These are phyloP conservation scores for Dendrocopos noguchii DNA, from an alignment of 2,113 vertebrate species.

Conservation along the genomic window DNA sequence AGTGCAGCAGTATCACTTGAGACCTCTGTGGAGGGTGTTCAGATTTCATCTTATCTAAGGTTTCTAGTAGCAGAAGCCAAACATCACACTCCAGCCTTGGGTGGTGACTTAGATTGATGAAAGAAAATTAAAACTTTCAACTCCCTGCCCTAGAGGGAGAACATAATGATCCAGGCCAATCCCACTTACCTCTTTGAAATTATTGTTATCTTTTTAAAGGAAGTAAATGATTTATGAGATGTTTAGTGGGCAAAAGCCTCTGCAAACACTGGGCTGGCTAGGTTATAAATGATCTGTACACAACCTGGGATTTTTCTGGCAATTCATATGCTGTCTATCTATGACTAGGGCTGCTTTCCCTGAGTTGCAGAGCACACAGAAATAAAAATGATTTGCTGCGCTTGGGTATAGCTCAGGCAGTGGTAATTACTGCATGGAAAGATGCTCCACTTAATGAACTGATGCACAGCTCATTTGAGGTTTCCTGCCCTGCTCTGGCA, in stretches of 20 bases:
- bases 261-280: constrained; percentile 13
- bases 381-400: constrained; percentile 24
- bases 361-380: neutral
- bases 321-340: neutral
- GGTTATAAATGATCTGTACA: constrained; percentile 33
- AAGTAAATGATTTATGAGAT: constrained; percentile 64
- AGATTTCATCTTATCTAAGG: neutral
- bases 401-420: neutral
- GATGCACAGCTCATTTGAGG: neutral
- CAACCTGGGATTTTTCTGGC: constrained; percentile 15
- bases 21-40: neutral
- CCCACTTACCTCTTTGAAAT: constrained; percentile 53
- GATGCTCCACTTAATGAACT: neutral
- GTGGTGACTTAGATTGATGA: constrained; percentile 54
- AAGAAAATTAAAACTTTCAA: constrained; percentile 63
- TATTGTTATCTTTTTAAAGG: constrained; percentile 56
- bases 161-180: constrained; percentile 55
- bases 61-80: constrained; percentile 16
- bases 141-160: constrained; percentile 38
- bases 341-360: neutral
- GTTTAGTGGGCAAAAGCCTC: constrained; percentile 43
- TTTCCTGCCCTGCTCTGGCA: neutral
- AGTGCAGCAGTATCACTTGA: neutral
- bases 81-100: neutral
- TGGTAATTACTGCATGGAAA: constrained; percentile 39